These are phyloP conservation scores for Stegostoma tigrinum DNA, from an alignment of 2,113 vertebrate genomes.

Conservation along the genomic window DNA sequence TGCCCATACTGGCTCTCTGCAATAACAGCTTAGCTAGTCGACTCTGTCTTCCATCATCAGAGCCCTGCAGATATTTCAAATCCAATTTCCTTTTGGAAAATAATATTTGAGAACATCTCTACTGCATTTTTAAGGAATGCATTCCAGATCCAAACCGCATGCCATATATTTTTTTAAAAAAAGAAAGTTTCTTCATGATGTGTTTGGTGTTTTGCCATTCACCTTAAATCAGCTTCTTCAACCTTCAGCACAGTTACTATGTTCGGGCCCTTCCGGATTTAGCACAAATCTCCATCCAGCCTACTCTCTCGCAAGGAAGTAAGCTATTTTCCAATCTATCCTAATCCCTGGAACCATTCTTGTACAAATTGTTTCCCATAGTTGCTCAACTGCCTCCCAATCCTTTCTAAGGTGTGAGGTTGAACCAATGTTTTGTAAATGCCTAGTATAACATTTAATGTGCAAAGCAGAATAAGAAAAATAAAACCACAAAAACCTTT, in stretches of 20 bases:
- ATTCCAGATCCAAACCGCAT: neutral
- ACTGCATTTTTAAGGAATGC: neutral
- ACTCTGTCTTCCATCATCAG: too few species aligned
- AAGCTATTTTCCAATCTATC: too few species aligned
- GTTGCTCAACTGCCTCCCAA: neutral
- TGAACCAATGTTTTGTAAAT: neutral
- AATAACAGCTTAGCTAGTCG: neutral
- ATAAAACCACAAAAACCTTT: neutral
- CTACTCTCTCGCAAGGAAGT: neutral
- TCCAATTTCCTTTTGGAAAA: neutral
- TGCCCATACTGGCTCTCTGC: neutral
- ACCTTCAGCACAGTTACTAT: neutral
- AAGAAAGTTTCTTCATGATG: neutral
- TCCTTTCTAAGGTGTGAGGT: too few species aligned
- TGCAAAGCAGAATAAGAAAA: neutral
- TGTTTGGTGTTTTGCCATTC: neutral
- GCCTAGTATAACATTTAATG: neutral
- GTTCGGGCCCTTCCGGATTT: neutral
- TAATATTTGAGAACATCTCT: neutral
- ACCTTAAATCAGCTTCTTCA: neutral
- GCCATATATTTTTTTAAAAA: neutral
- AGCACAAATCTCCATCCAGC: neutral
- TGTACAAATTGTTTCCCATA: neutral
- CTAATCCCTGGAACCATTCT: neutral
- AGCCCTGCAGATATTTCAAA: neutral